Percentiles rank a stretch among this genome's conserved stretches.
phyloP scores from a whole-genome alignment of 2,888 invertebrate genomes.

The Plutella xylostella region DNA sequence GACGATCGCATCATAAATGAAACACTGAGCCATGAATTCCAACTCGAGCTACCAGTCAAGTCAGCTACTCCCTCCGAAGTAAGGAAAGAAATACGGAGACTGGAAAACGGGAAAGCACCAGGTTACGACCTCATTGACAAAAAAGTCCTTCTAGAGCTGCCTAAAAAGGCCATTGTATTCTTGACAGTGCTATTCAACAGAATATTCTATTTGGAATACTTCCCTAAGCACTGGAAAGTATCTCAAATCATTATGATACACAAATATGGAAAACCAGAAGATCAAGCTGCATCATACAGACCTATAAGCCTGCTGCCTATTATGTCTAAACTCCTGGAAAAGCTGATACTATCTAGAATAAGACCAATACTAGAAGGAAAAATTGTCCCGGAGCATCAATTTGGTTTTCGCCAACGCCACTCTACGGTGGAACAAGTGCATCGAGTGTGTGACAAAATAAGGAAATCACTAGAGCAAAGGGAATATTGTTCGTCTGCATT shows the following conservation, averaged over 20 bases:
- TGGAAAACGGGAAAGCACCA: constrained; percentile 31
- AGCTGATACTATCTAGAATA: constrained; percentile 10
- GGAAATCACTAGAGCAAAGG: constrained; percentile 13
- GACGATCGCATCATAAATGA: too few species aligned
- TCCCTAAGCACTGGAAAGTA: constrained; percentile 2
- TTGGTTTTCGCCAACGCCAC: constrained; percentile 13
- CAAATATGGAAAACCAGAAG: background rate
- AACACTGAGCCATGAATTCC: too few species aligned
- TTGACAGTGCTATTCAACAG: background rate
- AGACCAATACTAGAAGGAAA: constrained; percentile 6
- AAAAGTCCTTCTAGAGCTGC: background rate
- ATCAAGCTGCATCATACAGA: background rate
- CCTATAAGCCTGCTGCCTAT: constrained; percentile 3
- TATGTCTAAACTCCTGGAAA: constrained; percentile 5
- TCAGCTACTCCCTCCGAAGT: too few species aligned
- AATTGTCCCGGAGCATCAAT: constrained; percentile 12
- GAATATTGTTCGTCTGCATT: constrained; percentile 20
- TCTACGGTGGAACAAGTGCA: constrained; percentile 18
- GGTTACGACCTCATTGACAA: background rate
- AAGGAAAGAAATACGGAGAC: background rate
- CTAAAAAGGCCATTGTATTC: background rate
- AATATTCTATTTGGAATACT: background rate
- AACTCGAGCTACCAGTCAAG: too few species aligned
- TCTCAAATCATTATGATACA: constrained; percentile 4
- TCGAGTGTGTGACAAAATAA: constrained; percentile 15